Evolutionary conservation across 2,113 vertebrate genomes (phyloP).

Genomic region (Callopanchax toddi): DNA sequence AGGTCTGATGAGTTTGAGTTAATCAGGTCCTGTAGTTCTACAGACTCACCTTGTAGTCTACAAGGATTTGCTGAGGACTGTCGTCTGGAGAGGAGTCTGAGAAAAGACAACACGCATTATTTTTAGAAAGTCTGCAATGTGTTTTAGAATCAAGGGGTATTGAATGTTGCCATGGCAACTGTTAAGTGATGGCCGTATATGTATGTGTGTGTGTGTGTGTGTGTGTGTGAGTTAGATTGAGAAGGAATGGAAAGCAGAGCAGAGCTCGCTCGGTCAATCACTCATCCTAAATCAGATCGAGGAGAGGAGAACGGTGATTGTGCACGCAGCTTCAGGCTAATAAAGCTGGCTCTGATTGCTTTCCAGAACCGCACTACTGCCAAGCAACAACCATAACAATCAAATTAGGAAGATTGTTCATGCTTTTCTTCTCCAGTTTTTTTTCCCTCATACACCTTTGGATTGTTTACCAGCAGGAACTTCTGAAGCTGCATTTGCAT

Average conservation of each 20-base stretch:
- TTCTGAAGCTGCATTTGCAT: constrained; percentile 42
- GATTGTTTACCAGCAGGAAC: not conserved
- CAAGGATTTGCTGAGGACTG: constrained; percentile 38
- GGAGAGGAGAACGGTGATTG: constrained; percentile 11
- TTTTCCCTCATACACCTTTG: not conserved
- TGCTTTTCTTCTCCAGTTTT: not conserved
- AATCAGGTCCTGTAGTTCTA: not conserved
- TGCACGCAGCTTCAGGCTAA: constrained; percentile 24
- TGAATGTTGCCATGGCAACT: constrained; percentile 80
- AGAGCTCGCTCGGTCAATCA: constrained; percentile 33
- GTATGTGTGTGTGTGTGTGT: constrained; percentile 16
- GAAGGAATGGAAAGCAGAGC: constrained; percentile 6
- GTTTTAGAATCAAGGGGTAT: constrained; percentile 75
- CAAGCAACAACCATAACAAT: constrained; percentile 21
- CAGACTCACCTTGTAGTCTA: constrained; percentile 31
- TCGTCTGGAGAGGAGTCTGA: constrained; percentile 53
- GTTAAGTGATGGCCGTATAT: constrained; percentile 57
- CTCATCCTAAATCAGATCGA: constrained; percentile 36
- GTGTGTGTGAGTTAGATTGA: constrained; percentile 17
- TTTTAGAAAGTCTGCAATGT: constrained; percentile 82
- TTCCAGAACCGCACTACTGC: constrained; percentile 17
- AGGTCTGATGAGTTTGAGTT: constrained; percentile 2
- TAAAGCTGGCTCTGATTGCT: constrained; percentile 30
- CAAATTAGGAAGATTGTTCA: not conserved
- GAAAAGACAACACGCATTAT: constrained; percentile 69